Base-by-base conservation (phyloP, 2,888 invertebrate species). In the Argyresthia albistria region DNA sequence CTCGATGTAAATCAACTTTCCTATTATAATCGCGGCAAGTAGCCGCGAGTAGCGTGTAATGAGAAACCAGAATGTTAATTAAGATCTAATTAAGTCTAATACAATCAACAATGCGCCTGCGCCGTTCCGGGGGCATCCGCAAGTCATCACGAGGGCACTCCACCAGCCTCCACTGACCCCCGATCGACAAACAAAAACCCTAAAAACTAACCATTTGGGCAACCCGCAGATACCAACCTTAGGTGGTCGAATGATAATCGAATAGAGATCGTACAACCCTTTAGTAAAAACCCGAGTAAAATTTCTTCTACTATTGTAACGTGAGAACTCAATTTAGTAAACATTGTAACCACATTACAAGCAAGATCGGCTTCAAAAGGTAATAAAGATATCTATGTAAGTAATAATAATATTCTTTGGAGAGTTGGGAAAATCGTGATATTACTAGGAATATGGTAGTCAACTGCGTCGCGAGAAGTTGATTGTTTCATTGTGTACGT, bases 11-110 rank as follows among this genome's bases (percentile, higher is more conserved):
- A 79, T 77, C 70, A 70, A 81, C 78, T 83, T 81, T 83, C 78
- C 75, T 80, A 84, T 83, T 77, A 83, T 67, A 60, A 51, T 48
- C 69, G 66, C 73, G 67, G 72, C 53, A 53, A 53, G 83, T 82
- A 82, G 84, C 81, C 68, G 68, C 64, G 81, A 80, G 79, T 73
- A 83, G 80, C 86, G 82, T 84, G 84, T 86, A 87, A 87, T 87
- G 81, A 86, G 86, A 87, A 84, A 83, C 78, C 80, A 78, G 80
- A 86, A 86, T 83, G 82, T 83, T 87, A 86, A 87, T 86, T 86
- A 86, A 83, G 84, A 83, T 82, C 82, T 83, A 87, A 87, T 87
- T 83, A 86, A 83, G 70, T 84, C 79, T 86, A 87, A 86, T 87
- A 86, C 84, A 87, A 84, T 84, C 86, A 84, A 82, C 82, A 82